Evolutionary conservation across 35 echinoderm and acorn worm species (phyloP), one percentile per base, ranked within the genome.

Genomic region (Ophiothrix spiculata): DNA sequence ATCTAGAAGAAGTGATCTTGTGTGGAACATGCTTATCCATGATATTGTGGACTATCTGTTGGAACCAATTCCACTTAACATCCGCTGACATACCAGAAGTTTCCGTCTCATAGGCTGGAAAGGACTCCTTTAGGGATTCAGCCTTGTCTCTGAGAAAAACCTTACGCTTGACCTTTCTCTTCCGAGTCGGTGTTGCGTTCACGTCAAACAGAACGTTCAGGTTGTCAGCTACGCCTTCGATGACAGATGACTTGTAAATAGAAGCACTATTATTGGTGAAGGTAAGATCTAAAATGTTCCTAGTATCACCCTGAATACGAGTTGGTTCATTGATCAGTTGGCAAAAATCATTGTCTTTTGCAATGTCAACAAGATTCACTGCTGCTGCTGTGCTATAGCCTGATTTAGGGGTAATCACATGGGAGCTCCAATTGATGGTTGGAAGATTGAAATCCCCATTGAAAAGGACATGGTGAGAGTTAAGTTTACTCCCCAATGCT

Each of bases 11-110:
- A 28, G 77, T 56, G 0, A 37, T 88, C 21, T 80, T 79, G n/a
- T 49, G 37, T 64, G 78, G 79, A 12, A 88, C 40, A 35, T 64
- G n/a, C 35, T 56, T 60, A 21, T 88, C 49, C 77, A 88, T 88
- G 37, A 88, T 56, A 33, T 54, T 21, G 45, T 21, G 14, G 38
- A 80, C 39, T 31, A 38, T 39, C 33, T 34, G 25, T n/a, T 33
- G 31, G 31, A 82, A 45, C 40, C 11, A 25, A 31, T 42, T 82
- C 80, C 80, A 82, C 35, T 82, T 82, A 28, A 19, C 28, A 33
- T 82, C 80, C 21, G 31, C 80, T 37, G 39, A 45, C 25, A 0
- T 28, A 37, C 29, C 80, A 13, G 31, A 16, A 46, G 80, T 42
- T 23, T 12, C 10, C 16, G 12, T 34, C 41, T 45, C 56, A 49